Evolutionary conservation across 2,888 invertebrate species (phyloP).

Genomic region (Aethes cnicana): DNA sequence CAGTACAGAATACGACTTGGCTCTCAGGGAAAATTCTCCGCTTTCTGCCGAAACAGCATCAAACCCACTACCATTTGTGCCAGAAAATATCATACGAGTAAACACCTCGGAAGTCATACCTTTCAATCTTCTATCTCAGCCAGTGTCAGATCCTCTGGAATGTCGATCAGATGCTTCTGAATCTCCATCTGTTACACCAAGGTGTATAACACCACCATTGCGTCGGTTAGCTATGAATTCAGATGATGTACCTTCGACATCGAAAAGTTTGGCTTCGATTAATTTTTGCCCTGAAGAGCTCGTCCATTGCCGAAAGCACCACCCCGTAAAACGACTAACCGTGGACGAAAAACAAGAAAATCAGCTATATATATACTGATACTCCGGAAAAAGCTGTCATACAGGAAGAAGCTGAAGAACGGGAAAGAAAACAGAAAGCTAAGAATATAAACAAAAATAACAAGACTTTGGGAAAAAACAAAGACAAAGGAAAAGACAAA

Average conservation of each 20-base stretch:
- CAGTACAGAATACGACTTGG: no score
- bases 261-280: no score
- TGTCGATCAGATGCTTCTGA: no score
- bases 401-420: no score
- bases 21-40: no score
- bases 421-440: not conserved
- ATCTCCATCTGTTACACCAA: no score
- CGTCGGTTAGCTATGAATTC: not conserved
- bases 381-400: not conserved
- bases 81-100: no score
- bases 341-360: not conserved
- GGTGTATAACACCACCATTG: no score
- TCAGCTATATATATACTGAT: not conserved
- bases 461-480: not conserved
- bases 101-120: no score
- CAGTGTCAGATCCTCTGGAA: not conserved
- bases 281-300: constrained; percentile 10
- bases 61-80: no score
- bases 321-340: not conserved
- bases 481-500: not conserved
- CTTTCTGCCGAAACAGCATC: no score
- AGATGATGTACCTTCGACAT: not conserved
- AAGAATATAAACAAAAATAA: not conserved
- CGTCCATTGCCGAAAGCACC: constrained; percentile 11
- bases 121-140: not conserved